Evolutionary conservation across 2,888 invertebrate species (phyloP), one percentile per base, ranked within the genome.

Genomic region (Kryphioiulus occultus): DNA sequence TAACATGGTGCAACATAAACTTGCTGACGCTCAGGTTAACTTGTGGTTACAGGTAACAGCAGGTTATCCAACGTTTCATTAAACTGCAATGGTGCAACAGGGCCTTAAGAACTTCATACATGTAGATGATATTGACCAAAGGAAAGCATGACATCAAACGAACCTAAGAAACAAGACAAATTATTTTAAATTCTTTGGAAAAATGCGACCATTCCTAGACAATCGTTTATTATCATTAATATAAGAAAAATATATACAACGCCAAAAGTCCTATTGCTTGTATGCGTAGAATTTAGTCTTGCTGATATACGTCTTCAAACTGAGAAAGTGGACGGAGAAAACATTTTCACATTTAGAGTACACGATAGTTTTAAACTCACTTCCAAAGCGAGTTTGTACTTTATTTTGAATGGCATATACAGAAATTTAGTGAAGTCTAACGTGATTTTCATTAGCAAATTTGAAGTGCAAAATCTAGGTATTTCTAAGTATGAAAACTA

Each of bases 401-500:
- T 78, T 78, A 78, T 78, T 78, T 78, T 30, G 15, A 30, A 78
- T 78, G 78, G 78, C 78, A 78, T 78, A 78, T 78, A 78, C 78
- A 78, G 30, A 17, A 15, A 78, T 32, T 78, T 30, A 78, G 30
- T 78, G 78, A 78, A 78, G 78, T 78, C 78, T 78, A 78, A 78
- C 78, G 78, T 78, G 78, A 78, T 78, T 78, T 78, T 78, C 78
- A 78, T 32, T 78, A 78, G 78, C 30, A 78, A 78, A 78, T 78
- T 78, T 30, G 78, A 78, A 78, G 78, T 78, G 78, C 78, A 78
- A 78, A 78, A 78, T 78, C 78, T 78, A 78, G 78, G 30, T 78
- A 78, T 78, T 68, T 78, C 78, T 78, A 78, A 30, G 78, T 78
- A 78, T 78, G 78, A 78, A 68, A 78, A 78, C 78, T 78, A 78